phyloP scores from a whole-genome alignment of 2,888 invertebrate genomes.

The Epinotia brunnichana region DNA sequence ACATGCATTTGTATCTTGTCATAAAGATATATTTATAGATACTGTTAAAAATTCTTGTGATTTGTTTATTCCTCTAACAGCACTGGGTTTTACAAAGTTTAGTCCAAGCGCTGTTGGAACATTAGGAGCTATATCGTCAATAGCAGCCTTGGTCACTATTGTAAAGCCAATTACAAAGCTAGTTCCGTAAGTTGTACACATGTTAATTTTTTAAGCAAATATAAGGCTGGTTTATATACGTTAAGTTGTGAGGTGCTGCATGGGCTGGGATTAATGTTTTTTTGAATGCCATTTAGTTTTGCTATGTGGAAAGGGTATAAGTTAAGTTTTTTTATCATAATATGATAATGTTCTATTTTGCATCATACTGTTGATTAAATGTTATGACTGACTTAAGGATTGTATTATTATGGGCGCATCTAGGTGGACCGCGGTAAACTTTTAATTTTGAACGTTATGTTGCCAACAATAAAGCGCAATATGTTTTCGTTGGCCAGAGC shows the following conservation, averaged over 20 bases:
- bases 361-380: constrained; percentile 34
- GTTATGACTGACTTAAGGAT: constrained; percentile 8
- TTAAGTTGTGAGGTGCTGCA: constrained; percentile 29
- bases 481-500: no score
- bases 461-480: background rate
- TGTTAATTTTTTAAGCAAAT: background rate
- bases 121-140: constrained; percentile 91
- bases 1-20: constrained; percentile 66
- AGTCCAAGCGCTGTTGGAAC: constrained; percentile 91
- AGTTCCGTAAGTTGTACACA: constrained; percentile 69
- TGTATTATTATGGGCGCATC: background rate
- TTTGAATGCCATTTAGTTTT: constrained; percentile 17
- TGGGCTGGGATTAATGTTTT: constrained; percentile 38
- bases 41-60: constrained; percentile 94
- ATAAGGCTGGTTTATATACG: constrained; percentile 22
- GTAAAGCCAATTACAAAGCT: constrained; percentile 91
- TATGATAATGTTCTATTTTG: background rate
- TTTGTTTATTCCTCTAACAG: constrained; percentile 92
- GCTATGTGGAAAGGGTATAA: background rate
- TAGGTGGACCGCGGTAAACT: no score
- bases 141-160: constrained; percentile 90
- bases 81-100: constrained; percentile 90
- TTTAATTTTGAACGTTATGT: background rate
- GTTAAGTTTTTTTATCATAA: background rate
- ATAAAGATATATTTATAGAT: constrained; percentile 90